Evolutionary conservation across 2,888 invertebrate species (phyloP).

Genomic region (Lithophane leautieri): DNA sequence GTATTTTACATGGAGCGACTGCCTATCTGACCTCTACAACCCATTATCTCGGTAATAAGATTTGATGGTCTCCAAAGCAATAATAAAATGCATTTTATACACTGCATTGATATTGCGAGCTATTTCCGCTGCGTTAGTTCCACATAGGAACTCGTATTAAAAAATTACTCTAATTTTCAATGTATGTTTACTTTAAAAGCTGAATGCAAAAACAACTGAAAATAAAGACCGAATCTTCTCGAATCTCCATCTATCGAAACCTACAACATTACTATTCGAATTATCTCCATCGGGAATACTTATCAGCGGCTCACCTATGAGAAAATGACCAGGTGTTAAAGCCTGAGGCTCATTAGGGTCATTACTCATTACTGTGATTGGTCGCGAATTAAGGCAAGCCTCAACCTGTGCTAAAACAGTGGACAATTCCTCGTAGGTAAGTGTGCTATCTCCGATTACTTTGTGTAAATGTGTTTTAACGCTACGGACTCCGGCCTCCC

Average conservation of each 20-base stretch:
- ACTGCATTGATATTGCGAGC: too few relatives aligned
- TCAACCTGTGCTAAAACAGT: not conserved
- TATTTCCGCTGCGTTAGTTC: too few relatives aligned
- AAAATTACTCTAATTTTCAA: too few relatives aligned
- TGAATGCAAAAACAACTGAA: too few relatives aligned
- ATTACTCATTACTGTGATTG: not conserved
- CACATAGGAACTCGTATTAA: too few relatives aligned
- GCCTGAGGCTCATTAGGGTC: not conserved
- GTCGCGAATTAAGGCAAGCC: not conserved
- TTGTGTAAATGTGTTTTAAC: not conserved
- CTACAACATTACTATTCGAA: not conserved
- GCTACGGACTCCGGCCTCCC: not conserved
- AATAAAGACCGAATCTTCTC: too few relatives aligned
- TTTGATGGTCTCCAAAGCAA: not conserved
- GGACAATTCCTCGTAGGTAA: not conserved
- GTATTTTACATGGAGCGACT: too few relatives aligned
- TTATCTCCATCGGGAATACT: not conserved
- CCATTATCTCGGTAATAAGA: too few relatives aligned
- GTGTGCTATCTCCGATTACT: not conserved
- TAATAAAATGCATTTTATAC: slow-evolving; percentile 1
- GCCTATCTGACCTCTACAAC: too few relatives aligned
- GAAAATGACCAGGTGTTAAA: not conserved
- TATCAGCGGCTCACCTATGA: not conserved
- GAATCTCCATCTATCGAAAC: slow-evolving; percentile 7
- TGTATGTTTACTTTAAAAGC: too few relatives aligned